A percentile compares a stretch with the other conserved stretches of the same genome.
These are phyloP conservation scores for Ochropacha duplaris DNA, from an alignment of 2,888 invertebrate genomes.

Conservation along the genomic window DNA sequence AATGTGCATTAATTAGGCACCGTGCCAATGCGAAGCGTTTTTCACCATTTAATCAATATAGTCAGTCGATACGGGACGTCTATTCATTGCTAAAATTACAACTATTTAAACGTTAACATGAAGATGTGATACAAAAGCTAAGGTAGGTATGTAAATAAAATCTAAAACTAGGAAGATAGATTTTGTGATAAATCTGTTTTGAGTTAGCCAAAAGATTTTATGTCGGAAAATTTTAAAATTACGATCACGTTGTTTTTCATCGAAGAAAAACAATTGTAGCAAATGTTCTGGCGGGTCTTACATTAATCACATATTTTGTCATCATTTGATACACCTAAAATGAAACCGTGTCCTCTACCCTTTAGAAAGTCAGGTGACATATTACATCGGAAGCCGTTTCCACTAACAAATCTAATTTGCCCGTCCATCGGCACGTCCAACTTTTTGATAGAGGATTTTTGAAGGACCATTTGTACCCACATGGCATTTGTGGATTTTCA, in stretches of 20 bases:
- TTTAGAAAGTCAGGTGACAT: conserved; percentile 27
- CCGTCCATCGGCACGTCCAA: conserved; percentile 60
- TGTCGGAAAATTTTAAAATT: too few relatives aligned
- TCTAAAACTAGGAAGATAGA: too few relatives aligned
- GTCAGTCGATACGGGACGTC: conserved; percentile 23
- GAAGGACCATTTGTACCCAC: conserved; percentile 50
- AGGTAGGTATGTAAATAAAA: too few relatives aligned
- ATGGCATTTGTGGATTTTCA: conserved; percentile 20
- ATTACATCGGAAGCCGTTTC: conserved; percentile 27
- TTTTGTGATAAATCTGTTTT: too few relatives aligned
- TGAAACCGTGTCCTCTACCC: conserved; percentile 10
- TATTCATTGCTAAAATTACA: conserved; percentile 24
- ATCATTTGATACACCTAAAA: too few relatives aligned
- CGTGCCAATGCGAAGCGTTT: conserved; percentile 25
- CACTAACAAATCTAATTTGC: conserved; percentile 78
- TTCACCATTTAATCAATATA: conserved; percentile 25
- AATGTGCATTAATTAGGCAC: conserved; percentile 40
- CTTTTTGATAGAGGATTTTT: conserved; percentile 69
- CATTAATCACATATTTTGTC: too few relatives aligned
- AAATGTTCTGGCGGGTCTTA: too few relatives aligned
- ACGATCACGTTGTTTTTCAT: not conserved
- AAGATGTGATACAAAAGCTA: too few relatives aligned
- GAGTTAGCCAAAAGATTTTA: conserved; percentile 6
- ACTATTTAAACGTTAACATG: conserved; percentile 12
- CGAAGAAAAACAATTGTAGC: too few relatives aligned